A percentile compares a stretch with the other conserved stretches of the same genome.
Evolutionary conservation across 2,797 vertebrate species (phyloP).

Genomic region (Oophaga sylvatica): DNA sequence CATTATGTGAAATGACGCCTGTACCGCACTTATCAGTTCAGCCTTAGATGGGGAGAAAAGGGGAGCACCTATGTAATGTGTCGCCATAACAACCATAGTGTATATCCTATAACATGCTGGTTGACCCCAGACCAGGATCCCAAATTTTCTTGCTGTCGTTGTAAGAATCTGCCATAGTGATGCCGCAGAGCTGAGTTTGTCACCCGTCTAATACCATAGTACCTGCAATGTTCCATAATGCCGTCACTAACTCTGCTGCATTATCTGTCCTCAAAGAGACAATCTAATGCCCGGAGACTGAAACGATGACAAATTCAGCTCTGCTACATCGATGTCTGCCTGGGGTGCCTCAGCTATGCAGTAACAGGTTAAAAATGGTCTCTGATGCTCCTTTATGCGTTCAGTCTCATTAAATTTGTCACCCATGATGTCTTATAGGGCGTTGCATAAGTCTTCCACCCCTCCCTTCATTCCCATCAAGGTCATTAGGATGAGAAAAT

Average conservation of each 20-base stretch:
- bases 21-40: neutral
- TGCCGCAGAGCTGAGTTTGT: neutral
- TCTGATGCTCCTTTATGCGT: neutral
- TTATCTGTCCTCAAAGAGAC: neutral
- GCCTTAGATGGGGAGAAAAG: neutral
- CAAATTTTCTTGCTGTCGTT: neutral
- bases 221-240: neutral
- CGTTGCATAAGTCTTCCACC: neutral
- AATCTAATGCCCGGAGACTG: neutral
- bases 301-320: neutral
- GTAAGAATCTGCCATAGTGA: neutral
- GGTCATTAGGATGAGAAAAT: constrained; percentile 21
- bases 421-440: neutral
- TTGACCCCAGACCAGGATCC: neutral
- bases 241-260: neutral
- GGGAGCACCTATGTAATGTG: neutral
- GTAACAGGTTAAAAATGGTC: neutral
- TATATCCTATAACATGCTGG: neutral
- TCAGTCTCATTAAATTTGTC: neutral
- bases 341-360: neutral
- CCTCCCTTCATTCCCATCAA: neutral
- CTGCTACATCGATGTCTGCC: neutral
- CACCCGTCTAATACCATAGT: neutral
- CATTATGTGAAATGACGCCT: neutral
- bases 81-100: neutral